Base-by-base conservation (phyloP, 2,797 vertebrate genomes). In the Phaenicophaeus curvirostris region DNA sequence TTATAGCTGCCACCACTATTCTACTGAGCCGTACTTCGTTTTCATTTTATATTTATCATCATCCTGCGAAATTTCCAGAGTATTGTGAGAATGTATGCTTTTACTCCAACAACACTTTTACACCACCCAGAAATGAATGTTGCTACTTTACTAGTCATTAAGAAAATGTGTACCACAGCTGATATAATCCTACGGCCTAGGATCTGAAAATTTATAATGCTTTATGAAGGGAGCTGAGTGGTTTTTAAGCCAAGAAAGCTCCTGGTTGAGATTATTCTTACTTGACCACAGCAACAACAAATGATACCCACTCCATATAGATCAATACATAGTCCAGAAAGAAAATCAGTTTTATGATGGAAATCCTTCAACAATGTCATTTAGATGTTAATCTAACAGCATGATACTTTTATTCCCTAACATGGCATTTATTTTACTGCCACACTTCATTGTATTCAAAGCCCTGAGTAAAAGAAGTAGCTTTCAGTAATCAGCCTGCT, bases 351-450 rank as follows among this genome's bases (percentile, higher is more conserved):
- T 93, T 63, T 90, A n/a, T 35, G 55, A 67, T n/a, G 15, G 59
- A 85, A 90, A 65, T 31, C 24, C 17, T 88, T 65, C 53, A 24
- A 44, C 6, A 5, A 57, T 65, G 8, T 41, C 25, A 72, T 54
- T 83, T 73, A 82, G 44, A 15, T 91, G 82, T 63, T 83, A 68
- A 83, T 89, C 90, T 58, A 90, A 72, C 57, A 90, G 54, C 21
- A 74, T 53, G 31, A 20, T 71, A 65, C 55, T 73, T 62, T 51
- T 78, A 54, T 58, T 87, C 15, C 61, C 21, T 77, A 87, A 42
- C 24, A 57, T 18, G 12, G 10, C 30, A 79, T 65, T 91, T 67
- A 79, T 82, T 91, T 91, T 82, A 57, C 44, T 2, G 2, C 16
- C 30, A 39, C 16, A 71, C 16, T 76, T 76, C 24, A 42, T 6